phyloP scores from a whole-genome alignment of 2,113 vertebrate genomes.

The Charadrius vociferus region DNA sequence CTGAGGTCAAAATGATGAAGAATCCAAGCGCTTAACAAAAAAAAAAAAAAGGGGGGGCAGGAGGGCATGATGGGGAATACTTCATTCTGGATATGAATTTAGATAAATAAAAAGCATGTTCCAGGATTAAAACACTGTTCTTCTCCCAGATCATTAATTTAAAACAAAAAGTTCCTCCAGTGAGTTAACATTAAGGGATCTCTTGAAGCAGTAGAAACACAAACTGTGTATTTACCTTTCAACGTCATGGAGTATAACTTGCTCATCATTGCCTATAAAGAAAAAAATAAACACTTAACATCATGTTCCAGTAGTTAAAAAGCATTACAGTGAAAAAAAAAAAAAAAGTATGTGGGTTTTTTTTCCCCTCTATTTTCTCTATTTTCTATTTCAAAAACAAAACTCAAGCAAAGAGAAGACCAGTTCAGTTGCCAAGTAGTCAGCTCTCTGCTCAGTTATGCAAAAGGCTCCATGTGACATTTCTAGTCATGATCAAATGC shows the following conservation, averaged over 20 bases:
- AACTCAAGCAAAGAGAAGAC: background rate
- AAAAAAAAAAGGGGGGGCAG: background rate
- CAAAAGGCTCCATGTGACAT: background rate
- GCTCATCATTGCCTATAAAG: constrained; percentile 93
- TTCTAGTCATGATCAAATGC: background rate
- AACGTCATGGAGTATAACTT: constrained; percentile 98
- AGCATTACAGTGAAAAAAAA: background rate
- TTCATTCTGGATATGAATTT: background rate
- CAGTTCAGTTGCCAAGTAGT: background rate
- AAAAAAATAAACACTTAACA: constrained; percentile 51
- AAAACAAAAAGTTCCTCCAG: background rate
- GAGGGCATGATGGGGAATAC: background rate
- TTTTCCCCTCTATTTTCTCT: background rate
- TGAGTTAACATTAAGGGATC: background rate
- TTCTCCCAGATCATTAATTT: background rate
- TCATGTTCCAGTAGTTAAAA: background rate
- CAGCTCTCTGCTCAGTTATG: background rate
- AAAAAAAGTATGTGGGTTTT: background rate
- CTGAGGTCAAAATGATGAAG: background rate
- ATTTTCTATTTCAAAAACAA: background rate
- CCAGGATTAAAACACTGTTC: background rate
- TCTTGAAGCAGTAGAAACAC: constrained; percentile 15
- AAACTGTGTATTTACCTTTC: constrained; percentile 85
- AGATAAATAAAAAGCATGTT: background rate
- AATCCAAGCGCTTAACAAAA: background rate